Evolutionary conservation across 1,140 invertebrate species (phyloP), one percentile per base, ranked within the genome.

Genomic region (Dinothrombium tinctorium): DNA sequence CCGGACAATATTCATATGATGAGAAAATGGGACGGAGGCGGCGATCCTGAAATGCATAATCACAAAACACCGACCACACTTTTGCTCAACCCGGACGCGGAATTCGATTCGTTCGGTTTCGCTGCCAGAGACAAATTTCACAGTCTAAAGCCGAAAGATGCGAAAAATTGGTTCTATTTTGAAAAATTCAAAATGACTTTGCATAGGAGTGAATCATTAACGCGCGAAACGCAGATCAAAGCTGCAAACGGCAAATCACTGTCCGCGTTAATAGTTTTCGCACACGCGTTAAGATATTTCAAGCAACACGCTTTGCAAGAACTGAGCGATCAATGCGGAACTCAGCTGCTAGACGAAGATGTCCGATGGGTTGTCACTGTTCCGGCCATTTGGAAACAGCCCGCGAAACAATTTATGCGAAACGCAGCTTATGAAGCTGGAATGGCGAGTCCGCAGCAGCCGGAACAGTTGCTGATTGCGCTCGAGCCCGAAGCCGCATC

Each of bases 141-240:
- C 46, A 65, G 69, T 51, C 51, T 71, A 17, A 61, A 66, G 40
- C 55, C 60, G 3, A 51, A 62, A 19, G 64, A 69, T 42, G 62
- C 68, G 1, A 55, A 58, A 35, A 55, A 55, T 22, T 72, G 68
- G 68, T 49, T 67, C 19, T 72, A 68, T 48, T 71, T 71, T 52
- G 68, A 71, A 43, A 69, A 67, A 47, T 71, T 72, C 52, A 72
- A 71, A 51, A 70, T 71, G 66, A 52, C 58, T 21, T 53, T 71
- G 4, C 68, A 71, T 45, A 56, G 63, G 33, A 60, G 62, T 41
- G 53, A 70, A 67, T 55, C 59, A 20, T 51, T 71, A 12, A 61
- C 50, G 24, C 52, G 59, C 20, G 59, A 66, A 11, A 66, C 64
- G 0, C 44, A 56, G 35, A 45, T 71, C 5, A 50, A 47, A 21